phyloP scores from a whole-genome alignment of 2,888 invertebrate genomes.

The Panopea generosa region DNA sequence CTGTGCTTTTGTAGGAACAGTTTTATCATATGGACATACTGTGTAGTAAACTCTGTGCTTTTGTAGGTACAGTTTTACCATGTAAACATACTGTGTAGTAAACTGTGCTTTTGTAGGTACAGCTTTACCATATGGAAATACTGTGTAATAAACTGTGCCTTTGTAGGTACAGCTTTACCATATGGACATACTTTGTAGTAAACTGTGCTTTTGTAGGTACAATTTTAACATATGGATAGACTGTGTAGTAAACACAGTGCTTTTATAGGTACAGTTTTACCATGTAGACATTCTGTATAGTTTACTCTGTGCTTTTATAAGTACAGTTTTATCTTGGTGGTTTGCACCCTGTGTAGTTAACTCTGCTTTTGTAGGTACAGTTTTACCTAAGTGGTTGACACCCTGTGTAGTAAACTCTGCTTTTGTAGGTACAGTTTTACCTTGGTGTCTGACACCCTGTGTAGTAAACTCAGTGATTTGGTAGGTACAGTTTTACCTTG shows the following conservation, averaged over 20 bases:
- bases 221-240: too few relatives aligned
- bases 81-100: too few relatives aligned
- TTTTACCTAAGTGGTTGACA: too few relatives aligned
- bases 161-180: conserved; percentile 89
- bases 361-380: conserved; percentile 90
- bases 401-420: neutral
- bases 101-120: conserved; percentile 91
- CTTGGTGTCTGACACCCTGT: too few relatives aligned
- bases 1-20: conserved; percentile 90
- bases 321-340: conserved; percentile 90
- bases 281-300: too few relatives aligned
- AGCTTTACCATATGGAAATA: conserved; percentile 90
- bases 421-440: too few relatives aligned
- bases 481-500: too few relatives aligned
- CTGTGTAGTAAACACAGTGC: neutral
- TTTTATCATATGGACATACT: too few relatives aligned
- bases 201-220: neutral
- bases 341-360: conserved; percentile 92
- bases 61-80: too few relatives aligned
- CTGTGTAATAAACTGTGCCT: conserved; percentile 91
- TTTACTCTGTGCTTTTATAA: too few relatives aligned
- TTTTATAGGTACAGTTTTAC: too few relatives aligned
- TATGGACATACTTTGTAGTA: neutral
- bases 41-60: neutral
- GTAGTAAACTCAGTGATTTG: neutral